phyloP scores from a whole-genome alignment of 1,140 invertebrate species.

The Papilio machaon region DNA sequence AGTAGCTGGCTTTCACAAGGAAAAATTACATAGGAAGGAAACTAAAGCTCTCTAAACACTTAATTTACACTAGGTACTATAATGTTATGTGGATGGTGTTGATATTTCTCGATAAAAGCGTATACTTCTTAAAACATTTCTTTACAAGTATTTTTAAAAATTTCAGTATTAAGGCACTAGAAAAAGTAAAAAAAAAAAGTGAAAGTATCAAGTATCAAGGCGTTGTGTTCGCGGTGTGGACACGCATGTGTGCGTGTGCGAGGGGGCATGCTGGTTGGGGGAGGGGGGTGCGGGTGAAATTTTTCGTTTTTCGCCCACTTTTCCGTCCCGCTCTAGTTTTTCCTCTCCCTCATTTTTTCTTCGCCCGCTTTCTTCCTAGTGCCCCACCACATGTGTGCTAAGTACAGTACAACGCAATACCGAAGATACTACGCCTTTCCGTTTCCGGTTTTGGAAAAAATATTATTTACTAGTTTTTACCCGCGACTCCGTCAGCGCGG shows the following conservation, averaged over 20 bases:
- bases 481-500: too few relatives aligned
- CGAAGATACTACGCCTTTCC: slow-evolving; percentile 57
- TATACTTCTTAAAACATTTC: neutral
- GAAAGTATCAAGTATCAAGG: slow-evolving; percentile 66
- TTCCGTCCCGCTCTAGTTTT: slow-evolving; percentile 81
- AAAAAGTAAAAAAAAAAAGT: slow-evolving; percentile 43
- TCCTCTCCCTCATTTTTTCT: slow-evolving; percentile 82
- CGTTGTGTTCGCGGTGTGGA: slow-evolving; percentile 31
- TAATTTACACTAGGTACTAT: neutral
- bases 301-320: slow-evolving; percentile 82
- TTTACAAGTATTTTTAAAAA: too few relatives aligned
- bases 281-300: slow-evolving; percentile 69
- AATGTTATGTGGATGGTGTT: neutral
- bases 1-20: neutral
- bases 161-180: neutral
- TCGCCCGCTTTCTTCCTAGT: slow-evolving; percentile 80
- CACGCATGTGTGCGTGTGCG: slow-evolving; percentile 71
- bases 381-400: slow-evolving; percentile 80
- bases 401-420: slow-evolving; percentile 53
- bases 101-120: neutral
- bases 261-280: slow-evolving; percentile 49
- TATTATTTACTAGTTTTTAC: too few relatives aligned
- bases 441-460: slow-evolving; percentile 56
- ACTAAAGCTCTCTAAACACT: neutral
- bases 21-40: neutral